These are phyloP conservation scores for Zenarchopterus dispar DNA, from an alignment of 2,797 vertebrate species.

Conservation along the genomic window DNA sequence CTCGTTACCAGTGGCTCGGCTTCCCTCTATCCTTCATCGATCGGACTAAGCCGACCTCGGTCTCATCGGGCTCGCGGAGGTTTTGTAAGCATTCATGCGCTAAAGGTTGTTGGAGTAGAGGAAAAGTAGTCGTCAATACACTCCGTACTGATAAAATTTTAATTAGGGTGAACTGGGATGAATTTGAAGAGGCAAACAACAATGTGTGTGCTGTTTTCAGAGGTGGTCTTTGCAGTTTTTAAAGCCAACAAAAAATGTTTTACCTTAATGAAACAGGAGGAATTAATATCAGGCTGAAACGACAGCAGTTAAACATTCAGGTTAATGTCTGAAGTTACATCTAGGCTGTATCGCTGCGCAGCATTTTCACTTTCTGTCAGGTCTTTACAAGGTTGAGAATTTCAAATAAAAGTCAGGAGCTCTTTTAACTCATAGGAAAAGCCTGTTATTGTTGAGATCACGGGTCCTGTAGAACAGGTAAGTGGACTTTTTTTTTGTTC, in stretches of 20 bases:
- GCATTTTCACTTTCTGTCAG: no score
- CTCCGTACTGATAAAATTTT: conserved; percentile 11
- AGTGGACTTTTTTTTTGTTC: no score
- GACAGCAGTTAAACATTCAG: no score
- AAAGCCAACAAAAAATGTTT: not conserved
- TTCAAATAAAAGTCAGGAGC: no score
- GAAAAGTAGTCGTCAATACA: conserved; percentile 8
- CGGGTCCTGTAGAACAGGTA: no score
- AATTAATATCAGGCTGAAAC: not conserved
- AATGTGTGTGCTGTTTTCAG: not conserved
- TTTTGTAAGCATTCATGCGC: conserved; percentile 14
- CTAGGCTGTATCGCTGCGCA: no score
- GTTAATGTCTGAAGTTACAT: no score
- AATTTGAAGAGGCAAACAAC: conserved; percentile 9
- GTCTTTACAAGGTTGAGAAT: no score
- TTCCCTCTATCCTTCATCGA: conserved; percentile 26
- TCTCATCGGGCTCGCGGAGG: conserved; percentile 23
- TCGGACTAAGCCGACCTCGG: conserved; percentile 25
- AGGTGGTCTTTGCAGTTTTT: not conserved
- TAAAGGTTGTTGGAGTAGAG: conserved; percentile 4
- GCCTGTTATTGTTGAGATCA: no score
- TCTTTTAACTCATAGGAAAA: no score
- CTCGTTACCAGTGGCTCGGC: conserved; percentile 4
- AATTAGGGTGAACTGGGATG: not conserved
- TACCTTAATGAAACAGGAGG: not conserved